Percentiles rank a stretch among this genome's conserved stretches.
Conservation (phyloP, 2,113 vertebrate species). For the Nycticryphes semicollaris region DNA sequence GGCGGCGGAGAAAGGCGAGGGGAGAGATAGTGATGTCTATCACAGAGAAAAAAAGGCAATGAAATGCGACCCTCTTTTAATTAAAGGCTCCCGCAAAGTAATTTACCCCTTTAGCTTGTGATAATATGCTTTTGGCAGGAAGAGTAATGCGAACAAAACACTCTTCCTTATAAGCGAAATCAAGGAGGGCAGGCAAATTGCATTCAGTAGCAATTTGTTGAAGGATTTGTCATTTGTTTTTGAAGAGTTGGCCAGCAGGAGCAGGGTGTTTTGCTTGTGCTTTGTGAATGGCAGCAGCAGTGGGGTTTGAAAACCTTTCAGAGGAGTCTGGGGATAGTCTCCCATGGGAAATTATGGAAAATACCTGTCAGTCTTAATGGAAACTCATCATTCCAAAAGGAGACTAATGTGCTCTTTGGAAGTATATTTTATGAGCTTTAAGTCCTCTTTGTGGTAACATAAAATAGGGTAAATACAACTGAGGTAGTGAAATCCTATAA, state of each 20-base stretch:
- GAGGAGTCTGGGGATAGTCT: slow-evolving; percentile 16
- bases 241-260: slow-evolving; percentile 23
- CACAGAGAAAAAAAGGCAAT: not conserved
- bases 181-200: slow-evolving; percentile 38
- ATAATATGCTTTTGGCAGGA: slow-evolving; percentile 50
- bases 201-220: slow-evolving; percentile 31
- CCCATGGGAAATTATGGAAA: slow-evolving; percentile 57
- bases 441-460: slow-evolving; percentile 30
- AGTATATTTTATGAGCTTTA: slow-evolving; percentile 9
- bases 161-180: slow-evolving; percentile 42
- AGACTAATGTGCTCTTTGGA: slow-evolving; percentile 52
- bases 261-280: not conserved
- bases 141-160: slow-evolving; percentile 41
- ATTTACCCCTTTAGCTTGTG: slow-evolving; percentile 34
- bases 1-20: not conserved
- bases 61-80: slow-evolving; percentile 40
- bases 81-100: slow-evolving; percentile 39
- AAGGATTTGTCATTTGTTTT: slow-evolving; percentile 44
- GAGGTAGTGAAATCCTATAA: not conserved
- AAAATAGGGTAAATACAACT: not conserved
- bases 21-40: not conserved
- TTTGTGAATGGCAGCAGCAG: slow-evolving; percentile 5
- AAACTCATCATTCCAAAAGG: slow-evolving; percentile 35
- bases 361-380: slow-evolving; percentile 53
- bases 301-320: slow-evolving; percentile 50